Evolutionary conservation across 2,888 invertebrate species (phyloP).

Genomic region (Druceiella hillmani): DNA sequence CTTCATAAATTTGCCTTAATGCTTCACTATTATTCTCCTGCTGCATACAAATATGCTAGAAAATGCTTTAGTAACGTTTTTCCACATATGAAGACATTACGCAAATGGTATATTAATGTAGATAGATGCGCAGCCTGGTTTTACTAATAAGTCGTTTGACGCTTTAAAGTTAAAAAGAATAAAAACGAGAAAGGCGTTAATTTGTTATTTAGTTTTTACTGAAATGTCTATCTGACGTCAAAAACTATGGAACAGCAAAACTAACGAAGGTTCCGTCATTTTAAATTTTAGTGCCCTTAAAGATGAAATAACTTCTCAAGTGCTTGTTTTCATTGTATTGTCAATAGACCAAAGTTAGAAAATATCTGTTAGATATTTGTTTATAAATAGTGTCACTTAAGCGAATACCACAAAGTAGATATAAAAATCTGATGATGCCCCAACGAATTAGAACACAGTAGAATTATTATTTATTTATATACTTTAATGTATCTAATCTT

Average conservation of each 20-base stretch:
- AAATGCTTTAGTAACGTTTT: conserved; percentile 18
- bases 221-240: conserved; percentile 23
- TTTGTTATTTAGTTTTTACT: conserved; percentile 19
- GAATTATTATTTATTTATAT: no score
- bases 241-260: conserved; percentile 18
- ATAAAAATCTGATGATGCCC: conserved; percentile 9
- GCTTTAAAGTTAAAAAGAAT: conserved; percentile 11
- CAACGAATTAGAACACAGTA: conserved; percentile 9
- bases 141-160: conserved; percentile 20
- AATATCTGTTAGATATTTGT: conserved; percentile 25
- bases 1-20: conserved; percentile 22
- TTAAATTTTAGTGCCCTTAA: conserved; percentile 11
- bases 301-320: conserved; percentile 11
- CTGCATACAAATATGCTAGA: conserved; percentile 24
- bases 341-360: conserved; percentile 25
- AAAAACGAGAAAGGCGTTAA: conserved; percentile 9
- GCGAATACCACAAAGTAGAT: conserved; percentile 7
- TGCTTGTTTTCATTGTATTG: conserved; percentile 24
- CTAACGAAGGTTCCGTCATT: conserved; percentile 16
- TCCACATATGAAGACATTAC: conserved; percentile 24
- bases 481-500: conserved; percentile 9
- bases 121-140: conserved; percentile 25
- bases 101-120: conserved; percentile 22
- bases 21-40: conserved; percentile 23
- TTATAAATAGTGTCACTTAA: conserved; percentile 19